Evolutionary conservation across 2,113 vertebrate species (phyloP).

Genomic region (Macrotus californicus): DNA sequence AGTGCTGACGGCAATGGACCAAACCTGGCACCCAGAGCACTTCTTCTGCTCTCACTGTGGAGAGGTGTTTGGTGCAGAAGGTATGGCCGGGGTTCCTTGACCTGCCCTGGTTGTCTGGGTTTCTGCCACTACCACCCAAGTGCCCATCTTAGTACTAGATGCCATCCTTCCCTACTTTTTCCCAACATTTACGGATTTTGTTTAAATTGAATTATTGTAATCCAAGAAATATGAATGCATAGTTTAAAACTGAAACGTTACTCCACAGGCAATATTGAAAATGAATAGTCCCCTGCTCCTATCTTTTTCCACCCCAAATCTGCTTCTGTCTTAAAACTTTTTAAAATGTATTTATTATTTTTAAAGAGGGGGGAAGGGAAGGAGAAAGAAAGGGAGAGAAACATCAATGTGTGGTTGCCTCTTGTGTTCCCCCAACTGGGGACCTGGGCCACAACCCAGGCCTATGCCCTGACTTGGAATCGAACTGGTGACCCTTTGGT

Average conservation of each 20-base stretch:
- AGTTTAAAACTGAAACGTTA: background rate
- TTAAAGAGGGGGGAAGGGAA: too few relatives aligned
- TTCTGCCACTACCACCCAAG: background rate
- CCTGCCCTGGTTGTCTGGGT: too few relatives aligned
- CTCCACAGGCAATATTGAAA: background rate
- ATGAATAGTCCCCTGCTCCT: background rate
- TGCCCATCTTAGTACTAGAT: background rate
- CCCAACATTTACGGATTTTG: background rate
- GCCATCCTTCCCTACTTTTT: background rate
- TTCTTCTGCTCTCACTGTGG: conserved; percentile 94
- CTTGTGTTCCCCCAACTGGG: too few relatives aligned
- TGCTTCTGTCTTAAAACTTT: background rate
- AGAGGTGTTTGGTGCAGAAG: conserved; percentile 84
- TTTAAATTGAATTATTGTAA: background rate
- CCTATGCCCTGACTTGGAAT: too few relatives aligned
- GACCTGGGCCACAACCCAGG: too few relatives aligned
- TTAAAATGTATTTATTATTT: too few relatives aligned
- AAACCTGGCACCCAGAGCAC: conserved; percentile 94
- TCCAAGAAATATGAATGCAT: background rate
- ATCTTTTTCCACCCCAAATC: background rate
- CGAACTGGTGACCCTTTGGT: too few relatives aligned
- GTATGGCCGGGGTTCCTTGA: conserved; percentile 66
- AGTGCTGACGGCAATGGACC: conserved; percentile 90
- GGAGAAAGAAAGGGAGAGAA: too few relatives aligned
- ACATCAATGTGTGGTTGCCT: too few relatives aligned